Percentiles rank a stretch among this genome's conserved stretches.
Evolutionary conservation across 2,888 invertebrate genomes (phyloP).

Genomic region (Agriopis leucophaearia): DNA sequence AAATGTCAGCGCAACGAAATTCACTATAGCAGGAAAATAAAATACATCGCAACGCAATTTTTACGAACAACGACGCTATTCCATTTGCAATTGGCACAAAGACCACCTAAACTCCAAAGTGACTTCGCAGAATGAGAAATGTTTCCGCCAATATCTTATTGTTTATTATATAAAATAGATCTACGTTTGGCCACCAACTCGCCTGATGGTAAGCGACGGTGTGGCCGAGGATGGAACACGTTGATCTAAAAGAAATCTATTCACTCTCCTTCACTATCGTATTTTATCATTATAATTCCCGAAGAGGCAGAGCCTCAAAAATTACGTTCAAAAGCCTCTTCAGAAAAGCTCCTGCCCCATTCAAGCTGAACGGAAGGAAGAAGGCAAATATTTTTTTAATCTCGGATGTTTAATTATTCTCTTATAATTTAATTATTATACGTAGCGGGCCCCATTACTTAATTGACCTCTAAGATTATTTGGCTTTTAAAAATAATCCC

Average conservation of each 20-base stretch:
- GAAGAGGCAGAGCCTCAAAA: constrained; percentile 56
- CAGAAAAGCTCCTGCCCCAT: constrained; percentile 56
- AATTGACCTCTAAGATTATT: constrained; percentile 22
- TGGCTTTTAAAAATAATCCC: constrained; percentile 20
- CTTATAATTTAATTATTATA: constrained; percentile 38
- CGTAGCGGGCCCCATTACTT: constrained; percentile 15
- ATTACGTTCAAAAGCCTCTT: constrained; percentile 57
- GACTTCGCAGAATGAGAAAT: constrained; percentile 29
- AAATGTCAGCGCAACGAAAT: no score
- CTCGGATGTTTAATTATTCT: constrained; percentile 30
- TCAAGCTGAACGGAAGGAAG: constrained; percentile 52
- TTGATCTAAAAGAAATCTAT: no score
- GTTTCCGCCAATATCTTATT: constrained; percentile 49
- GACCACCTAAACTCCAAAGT: constrained; percentile 32
- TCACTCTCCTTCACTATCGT: constrained; percentile 45
- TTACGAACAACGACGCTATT: constrained; percentile 31
- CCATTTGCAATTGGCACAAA: constrained; percentile 38
- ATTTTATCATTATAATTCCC: constrained; percentile 64
- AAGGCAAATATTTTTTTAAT: constrained; percentile 54
- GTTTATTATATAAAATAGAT: no score
- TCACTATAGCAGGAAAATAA: constrained; percentile 10
- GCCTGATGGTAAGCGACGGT: no score
- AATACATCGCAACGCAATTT: constrained; percentile 15
- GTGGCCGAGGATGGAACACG: no score
- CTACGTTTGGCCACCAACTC: no score